phyloP scores from a whole-genome alignment of 53 echinoderm and acorn worm species.

The Temnopleurus reevesii region DNA sequence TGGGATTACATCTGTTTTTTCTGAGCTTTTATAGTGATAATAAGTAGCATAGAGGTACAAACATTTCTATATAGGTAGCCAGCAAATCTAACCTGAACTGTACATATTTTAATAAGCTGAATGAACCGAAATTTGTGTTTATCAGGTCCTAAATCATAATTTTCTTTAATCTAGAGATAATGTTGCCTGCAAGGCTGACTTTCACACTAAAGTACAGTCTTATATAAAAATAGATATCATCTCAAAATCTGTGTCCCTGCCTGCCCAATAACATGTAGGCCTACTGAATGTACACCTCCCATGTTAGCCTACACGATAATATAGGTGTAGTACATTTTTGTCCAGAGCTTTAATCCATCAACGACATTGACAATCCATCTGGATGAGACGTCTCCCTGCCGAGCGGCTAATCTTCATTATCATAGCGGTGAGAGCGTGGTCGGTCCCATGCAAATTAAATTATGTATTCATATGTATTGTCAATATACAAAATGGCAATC shows the following conservation, averaged over 20 bases:
- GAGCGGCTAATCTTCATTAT: constrained; percentile 6
- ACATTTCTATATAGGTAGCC: too few species aligned
- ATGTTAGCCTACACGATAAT: background rate
- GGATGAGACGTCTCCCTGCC: background rate
- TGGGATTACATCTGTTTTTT: too few species aligned
- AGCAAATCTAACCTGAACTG: too few species aligned
- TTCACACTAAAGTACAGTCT: too few species aligned
- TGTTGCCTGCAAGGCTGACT: too few species aligned
- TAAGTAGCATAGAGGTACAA: too few species aligned
- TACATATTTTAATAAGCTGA: too few species aligned
- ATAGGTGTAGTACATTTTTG: background rate
- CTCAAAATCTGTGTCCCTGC: background rate
- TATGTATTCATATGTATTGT: background rate
- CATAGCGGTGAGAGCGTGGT: background rate
- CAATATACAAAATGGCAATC: background rate
- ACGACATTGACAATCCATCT: background rate
- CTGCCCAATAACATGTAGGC: background rate
- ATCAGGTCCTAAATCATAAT: too few species aligned
- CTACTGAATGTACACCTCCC: background rate
- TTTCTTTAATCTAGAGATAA: background rate
- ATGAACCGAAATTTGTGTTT: too few species aligned
- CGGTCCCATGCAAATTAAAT: background rate
- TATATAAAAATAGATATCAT: background rate
- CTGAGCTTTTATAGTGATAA: too few species aligned
- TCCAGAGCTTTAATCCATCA: constrained; percentile 1